These are phyloP conservation scores for Drosophila burlai DNA, from an alignment of 1,140 invertebrate species.

Conservation along the genomic window DNA sequence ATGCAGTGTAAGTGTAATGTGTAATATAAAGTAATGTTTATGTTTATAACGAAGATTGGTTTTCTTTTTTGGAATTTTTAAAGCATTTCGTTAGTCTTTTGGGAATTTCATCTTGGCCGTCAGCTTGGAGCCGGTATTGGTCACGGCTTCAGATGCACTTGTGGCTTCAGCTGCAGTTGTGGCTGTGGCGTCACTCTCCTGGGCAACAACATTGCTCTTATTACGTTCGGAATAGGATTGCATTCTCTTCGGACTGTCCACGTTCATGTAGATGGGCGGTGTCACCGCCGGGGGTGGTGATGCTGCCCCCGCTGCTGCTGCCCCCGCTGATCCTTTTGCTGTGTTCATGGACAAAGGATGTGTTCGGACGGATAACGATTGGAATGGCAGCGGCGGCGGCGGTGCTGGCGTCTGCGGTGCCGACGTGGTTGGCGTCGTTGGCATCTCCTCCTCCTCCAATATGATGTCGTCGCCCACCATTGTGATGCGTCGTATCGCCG, in stretches of 20 bases:
- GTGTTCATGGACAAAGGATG: slow-evolving; percentile 19
- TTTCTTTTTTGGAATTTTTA: slow-evolving; percentile 50
- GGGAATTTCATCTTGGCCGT: slow-evolving; percentile 76
- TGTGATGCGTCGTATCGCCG: slow-evolving; percentile 66
- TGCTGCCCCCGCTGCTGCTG: slow-evolving; percentile 4
- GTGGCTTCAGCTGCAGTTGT: neutral
- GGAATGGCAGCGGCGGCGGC: slow-evolving; percentile 17
- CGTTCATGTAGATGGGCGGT: slow-evolving; percentile 75
- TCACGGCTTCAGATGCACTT: slow-evolving; percentile 10
- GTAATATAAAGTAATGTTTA: slow-evolving; percentile 6
- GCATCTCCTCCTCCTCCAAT: slow-evolving; percentile 80
- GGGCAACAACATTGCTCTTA: slow-evolving; percentile 15
- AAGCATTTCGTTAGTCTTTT: slow-evolving; percentile 80
- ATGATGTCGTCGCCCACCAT: slow-evolving; percentile 83
- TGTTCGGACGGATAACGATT: slow-evolving; percentile 2
- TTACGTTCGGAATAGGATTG: slow-evolving; percentile 59
- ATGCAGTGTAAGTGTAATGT: neutral
- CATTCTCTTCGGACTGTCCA: slow-evolving; percentile 76
- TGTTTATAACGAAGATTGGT: slow-evolving; percentile 23
- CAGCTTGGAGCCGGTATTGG: slow-evolving; percentile 38
- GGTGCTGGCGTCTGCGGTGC: slow-evolving; percentile 36
- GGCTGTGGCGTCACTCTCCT: slow-evolving; percentile 1
- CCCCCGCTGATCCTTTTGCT: slow-evolving; percentile 1
- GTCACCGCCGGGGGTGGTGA: neutral
- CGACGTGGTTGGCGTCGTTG: slow-evolving; percentile 37